Percentiles rank a stretch among this genome's conserved stretches.
Evolutionary conservation across 2,113 vertebrate genomes (phyloP).

Genomic region (Ochotona curzoniae): DNA sequence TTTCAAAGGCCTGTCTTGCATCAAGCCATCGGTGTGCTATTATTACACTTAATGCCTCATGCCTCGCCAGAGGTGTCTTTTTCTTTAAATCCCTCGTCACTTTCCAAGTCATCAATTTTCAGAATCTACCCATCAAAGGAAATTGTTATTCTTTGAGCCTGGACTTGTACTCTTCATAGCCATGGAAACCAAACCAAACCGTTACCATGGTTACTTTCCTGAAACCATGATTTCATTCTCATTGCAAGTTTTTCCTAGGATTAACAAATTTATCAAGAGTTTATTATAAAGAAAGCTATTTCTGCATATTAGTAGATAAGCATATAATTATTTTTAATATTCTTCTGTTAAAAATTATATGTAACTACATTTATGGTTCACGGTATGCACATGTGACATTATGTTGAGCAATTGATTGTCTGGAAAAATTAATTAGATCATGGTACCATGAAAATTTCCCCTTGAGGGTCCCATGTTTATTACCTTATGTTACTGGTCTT

Average conservation of each 20-base stretch:
- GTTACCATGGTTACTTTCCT: constrained; percentile 70
- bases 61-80: constrained; percentile 51
- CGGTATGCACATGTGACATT: background rate
- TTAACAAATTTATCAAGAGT: constrained; percentile 50
- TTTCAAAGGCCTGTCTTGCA: constrained; percentile 69
- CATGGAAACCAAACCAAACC: constrained; percentile 78
- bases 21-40: constrained; percentile 56
- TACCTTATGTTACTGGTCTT: background rate
- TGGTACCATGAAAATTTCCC: background rate
- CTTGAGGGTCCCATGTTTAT: background rate
- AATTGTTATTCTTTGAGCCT: constrained; percentile 73
- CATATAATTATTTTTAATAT: background rate
- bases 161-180: constrained; percentile 67
- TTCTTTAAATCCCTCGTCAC: constrained; percentile 63
- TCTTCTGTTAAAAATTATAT: background rate
- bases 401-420: constrained; percentile 35
- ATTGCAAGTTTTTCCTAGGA: constrained; percentile 56
- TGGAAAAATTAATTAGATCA: constrained; percentile 61
- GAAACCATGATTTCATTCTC: constrained; percentile 58
- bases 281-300: constrained; percentile 39
- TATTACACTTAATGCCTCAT: constrained; percentile 67
- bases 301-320: background rate
- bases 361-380: background rate
- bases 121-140: constrained; percentile 78
- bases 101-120: constrained; percentile 74